Evolutionary conservation across 2,888 invertebrate species (phyloP), one percentile per base, ranked within the genome.

Genomic region (Pasiphila rectangulata): DNA sequence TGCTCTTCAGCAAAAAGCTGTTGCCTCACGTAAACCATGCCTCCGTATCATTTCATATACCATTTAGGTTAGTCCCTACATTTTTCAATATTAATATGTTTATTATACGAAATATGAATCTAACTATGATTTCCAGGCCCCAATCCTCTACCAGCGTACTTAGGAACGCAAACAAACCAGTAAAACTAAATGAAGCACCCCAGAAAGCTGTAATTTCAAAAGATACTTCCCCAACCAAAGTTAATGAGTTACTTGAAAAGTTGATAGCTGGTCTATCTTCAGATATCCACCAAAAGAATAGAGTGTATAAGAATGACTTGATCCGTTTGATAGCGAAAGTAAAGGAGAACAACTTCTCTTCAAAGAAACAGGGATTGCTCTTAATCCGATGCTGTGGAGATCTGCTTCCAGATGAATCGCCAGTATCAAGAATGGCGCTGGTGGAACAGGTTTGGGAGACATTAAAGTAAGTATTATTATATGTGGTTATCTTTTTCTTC

Each of bases 311-410:
- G 50, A 88, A 88, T 74, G 85, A 86, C 59, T 67, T 89, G 20
- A 10, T 72, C 5, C 68, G 75, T 61, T 72, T 84, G 1, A 39
- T 87, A 23, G 62, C 63, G 9, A 84, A 83, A 67, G 63, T 88
- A 0, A 78, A 76, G 24, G 83, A 86, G 36, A 52, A 75, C 1
- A 80, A 85, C 46, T 80, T 77, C 59, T 80, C 80, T 10, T 80
- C 80, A 9, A 79, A 79, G 51, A 85, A 83, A 43, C 88, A 90
- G 58, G 79, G 83, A 0, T 49, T 89, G 17, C 64, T 88, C 4
- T 61, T 94, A 10, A 75, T 94, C 0, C 76, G 82, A 42, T 90
- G 90, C 48, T 92, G 92, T 68, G 89, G 90, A 16, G 87, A 90
- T 36, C 62, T 90, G 3, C 65, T 92, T 34, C 89, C 90, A 0